Evolutionary conservation across 2,888 invertebrate genomes (phyloP).

Genomic region (Orthosia incerta): DNA sequence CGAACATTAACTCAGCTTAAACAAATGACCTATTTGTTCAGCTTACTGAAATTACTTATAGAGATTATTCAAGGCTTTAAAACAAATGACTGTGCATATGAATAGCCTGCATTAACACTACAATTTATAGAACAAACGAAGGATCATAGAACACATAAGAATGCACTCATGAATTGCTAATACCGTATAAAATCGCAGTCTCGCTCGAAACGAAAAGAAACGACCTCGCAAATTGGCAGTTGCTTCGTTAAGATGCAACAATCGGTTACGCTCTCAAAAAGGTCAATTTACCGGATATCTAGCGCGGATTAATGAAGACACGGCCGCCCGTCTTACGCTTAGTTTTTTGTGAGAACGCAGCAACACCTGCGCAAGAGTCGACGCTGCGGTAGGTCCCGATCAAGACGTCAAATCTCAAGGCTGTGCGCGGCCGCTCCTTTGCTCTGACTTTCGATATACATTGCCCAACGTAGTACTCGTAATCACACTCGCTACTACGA

Average conservation of each 20-base stretch:
- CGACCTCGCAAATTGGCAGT: conserved; percentile 49
- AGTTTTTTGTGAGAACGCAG: conserved; percentile 81
- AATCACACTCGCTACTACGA: conserved; percentile 76
- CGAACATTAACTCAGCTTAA: conserved; percentile 57
- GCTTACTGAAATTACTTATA: conserved; percentile 48
- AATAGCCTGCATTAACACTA: conserved; percentile 47
- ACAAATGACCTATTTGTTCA: conserved; percentile 48
- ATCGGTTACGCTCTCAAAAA: conserved; percentile 71
- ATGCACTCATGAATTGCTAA: conserved; percentile 55
- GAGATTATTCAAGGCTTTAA: conserved; percentile 44
- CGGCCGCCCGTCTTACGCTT: conserved; percentile 87
- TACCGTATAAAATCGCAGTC: conserved; percentile 57
- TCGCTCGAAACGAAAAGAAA: conserved; percentile 27
- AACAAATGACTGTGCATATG: conserved; percentile 45
- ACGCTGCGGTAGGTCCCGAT: conserved; percentile 90
- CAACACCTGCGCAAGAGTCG: conserved; percentile 88
- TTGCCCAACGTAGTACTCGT: conserved; percentile 80
- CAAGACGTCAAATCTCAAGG: conserved; percentile 91
- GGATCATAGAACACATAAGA: conserved; percentile 49
- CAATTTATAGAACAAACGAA: conserved; percentile 40
- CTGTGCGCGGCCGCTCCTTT: conserved; percentile 82
- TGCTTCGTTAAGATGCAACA: conserved; percentile 47
- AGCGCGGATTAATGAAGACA: conserved; percentile 81
- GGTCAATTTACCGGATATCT: conserved; percentile 81
- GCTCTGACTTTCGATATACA: conserved; percentile 83